Evolutionary conservation across 2,113 vertebrate genomes (phyloP), one percentile per base, ranked within the genome.

Genomic region (Chamaetylas fuelleborni): DNA sequence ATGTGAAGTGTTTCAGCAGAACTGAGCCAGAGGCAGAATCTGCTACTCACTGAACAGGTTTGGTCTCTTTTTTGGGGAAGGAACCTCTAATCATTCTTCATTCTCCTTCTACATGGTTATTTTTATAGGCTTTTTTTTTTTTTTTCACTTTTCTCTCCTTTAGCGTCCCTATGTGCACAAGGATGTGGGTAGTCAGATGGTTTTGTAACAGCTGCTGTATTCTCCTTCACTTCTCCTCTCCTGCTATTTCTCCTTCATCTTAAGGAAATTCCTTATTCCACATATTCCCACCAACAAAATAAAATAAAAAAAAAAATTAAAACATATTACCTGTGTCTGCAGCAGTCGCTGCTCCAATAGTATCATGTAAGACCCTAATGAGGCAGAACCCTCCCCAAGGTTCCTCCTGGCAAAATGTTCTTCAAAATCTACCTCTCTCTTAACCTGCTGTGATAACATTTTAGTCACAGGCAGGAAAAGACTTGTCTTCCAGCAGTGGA

Each of bases 301-400:
- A 40, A 48, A 36, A 36, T 36, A 36, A 36, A 74, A 87, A 69
- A 76, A 45, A 74, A 87, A 69, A 67, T 17, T 23, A 40, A 70
- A 64, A n/a, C 11, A 17, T 64, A 67, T 31, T 82, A 12, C 31
- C 8, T 34, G 7, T 12, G 40, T 73, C 50, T 91, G 56, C 60
- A 62, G 24, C 25, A 62, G 36, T 45, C 28, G 56, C 43, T 72
- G 36, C 31, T 90, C 28, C 0, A 5, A 12, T 0, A 61, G 13
- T 18, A 33, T 22, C 0, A 0, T 50, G 26, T 34, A 66, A 85
- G 23, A 33, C 18, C 13, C 26, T 29, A 48, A 9, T 0, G 0
- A 80, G 57, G 9, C 66, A 81, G 65, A 93, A 42, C 3, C 10
- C 6, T 60, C 34, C 25, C 22, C 19, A 40, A 5, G 45, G 57